Evolutionary conservation across 37 sponge, comb jelly and placozoan genomes (phyloP), one percentile per base, ranked within the genome.

Genomic region (Petrosia ficiformis): DNA sequence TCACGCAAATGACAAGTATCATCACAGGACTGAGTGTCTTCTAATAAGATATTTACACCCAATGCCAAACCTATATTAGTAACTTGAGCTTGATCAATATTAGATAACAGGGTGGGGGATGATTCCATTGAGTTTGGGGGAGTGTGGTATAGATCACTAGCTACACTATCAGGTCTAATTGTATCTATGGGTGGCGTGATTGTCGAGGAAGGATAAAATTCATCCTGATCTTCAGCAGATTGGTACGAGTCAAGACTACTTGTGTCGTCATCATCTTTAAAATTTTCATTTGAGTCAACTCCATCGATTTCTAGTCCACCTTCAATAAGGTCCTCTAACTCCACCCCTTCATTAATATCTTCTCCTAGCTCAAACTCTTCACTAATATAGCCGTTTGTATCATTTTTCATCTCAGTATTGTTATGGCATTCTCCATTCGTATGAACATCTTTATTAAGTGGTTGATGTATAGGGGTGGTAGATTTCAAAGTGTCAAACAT

Each of bases 321-420:
- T 5, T 11, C 28, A 61, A 5, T 42, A 40, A 65, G 28, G 8
- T 19, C 32, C 64, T 42, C 32, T 22, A 40, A 67, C 33, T 74
- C 66, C 28, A 38, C 68, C 63, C 14, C 42, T n/a, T 39, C 57
- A 16, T 82, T 41, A 39, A 4, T 48, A 39, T 68, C 83, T 28
- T 2, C 71, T 14, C 35, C 25, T 37, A 36, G 0, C 35, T 28
- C 63, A 43, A 35, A n/a, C 44, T 19, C 28, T 61, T 61, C 63
- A 8, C 26, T 61, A 6, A n/a, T 29, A n/a, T 11, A 5, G 14
- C 14, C 54, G 14, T 48, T 8, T 48, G 54, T 48, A 48, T 14
- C 14, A 8, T 8, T 48, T 48, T 48, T 14, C 14, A 19, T 48
- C 14, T 8, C 54, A n/a, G n/a, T n/a, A n/a, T n/a, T n/a, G n/a